These are phyloP conservation scores for Tenthredo notha DNA, from an alignment of 2,888 invertebrate species.

Conservation along the genomic window DNA sequence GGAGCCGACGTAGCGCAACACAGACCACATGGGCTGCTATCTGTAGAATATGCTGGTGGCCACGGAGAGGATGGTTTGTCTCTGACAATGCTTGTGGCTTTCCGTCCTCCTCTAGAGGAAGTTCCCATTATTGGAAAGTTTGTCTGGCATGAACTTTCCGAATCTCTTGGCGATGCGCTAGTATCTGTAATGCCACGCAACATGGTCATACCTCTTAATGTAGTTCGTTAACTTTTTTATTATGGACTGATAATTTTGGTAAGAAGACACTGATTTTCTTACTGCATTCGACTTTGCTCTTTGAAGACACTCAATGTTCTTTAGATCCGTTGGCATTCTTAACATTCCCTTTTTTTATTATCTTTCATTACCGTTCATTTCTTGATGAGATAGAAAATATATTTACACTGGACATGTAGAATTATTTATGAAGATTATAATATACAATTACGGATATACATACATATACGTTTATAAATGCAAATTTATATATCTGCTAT, in stretches of 20 bases:
- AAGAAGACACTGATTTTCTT: not conserved
- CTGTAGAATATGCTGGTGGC: conserved; percentile 85
- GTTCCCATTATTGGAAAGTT: conserved; percentile 93
- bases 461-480: not conserved
- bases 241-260: conserved; percentile 31
- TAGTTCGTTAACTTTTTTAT: conserved; percentile 83
- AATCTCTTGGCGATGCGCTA: conserved; percentile 85
- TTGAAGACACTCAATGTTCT: not conserved
- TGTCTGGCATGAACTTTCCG: conserved; percentile 91
- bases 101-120: conserved; percentile 91
- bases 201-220: conserved; percentile 90
- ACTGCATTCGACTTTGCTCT: not conserved
- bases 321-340: not conserved
- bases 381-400: not conserved
- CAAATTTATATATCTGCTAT: not conserved
- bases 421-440: not conserved
- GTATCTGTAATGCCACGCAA: conserved; percentile 86
- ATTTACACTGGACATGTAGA: not conserved
- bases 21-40: conserved; percentile 89
- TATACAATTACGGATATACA: not conserved
- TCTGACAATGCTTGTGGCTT: conserved; percentile 90
- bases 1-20: conserved; percentile 93
- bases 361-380: not conserved
- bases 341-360: not conserved
- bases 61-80: conserved; percentile 87